Evolutionary conservation across 2,888 invertebrate species (phyloP).

Genomic region (Drosophila pullipes): DNA sequence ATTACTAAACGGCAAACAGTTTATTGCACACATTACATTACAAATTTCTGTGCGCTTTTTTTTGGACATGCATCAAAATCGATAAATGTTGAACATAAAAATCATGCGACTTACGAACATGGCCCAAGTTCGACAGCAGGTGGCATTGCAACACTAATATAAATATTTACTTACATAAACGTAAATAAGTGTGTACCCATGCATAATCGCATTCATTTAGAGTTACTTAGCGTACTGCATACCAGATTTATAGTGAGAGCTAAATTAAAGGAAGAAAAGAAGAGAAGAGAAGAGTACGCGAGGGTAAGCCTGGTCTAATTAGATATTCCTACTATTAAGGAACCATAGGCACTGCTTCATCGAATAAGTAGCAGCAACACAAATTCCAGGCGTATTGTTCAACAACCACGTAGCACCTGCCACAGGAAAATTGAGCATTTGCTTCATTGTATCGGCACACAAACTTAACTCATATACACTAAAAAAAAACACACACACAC

Average conservation of each 20-base stretch:
- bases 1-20: conserved; percentile 9
- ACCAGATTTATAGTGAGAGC: conserved; percentile 49
- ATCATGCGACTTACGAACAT: conserved; percentile 17
- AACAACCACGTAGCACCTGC: conserved; percentile 49
- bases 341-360: conserved; percentile 52
- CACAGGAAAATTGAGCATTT: conserved; percentile 39
- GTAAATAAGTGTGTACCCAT: conserved; percentile 35
- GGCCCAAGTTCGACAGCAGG: conserved; percentile 13
- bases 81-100: conserved; percentile 27
- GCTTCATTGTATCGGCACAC: conserved; percentile 34
- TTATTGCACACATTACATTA: conserved; percentile 13
- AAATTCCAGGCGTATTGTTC: conserved; percentile 13
- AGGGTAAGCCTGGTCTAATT: conserved; percentile 14
- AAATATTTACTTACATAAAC: conserved; percentile 49
- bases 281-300: not conserved
- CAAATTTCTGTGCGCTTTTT: conserved; percentile 23
- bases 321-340: conserved; percentile 34
- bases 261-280: not conserved
- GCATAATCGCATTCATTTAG: conserved; percentile 55
- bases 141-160: conserved; percentile 30
- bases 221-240: conserved; percentile 46
- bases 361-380: conserved; percentile 17
- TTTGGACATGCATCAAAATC: conserved; percentile 20
- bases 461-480: not conserved
- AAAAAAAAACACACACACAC: conserved; percentile 15